Evolutionary conservation across 1,140 invertebrate species (phyloP), one percentile per base, ranked within the genome.

Genomic region (Zelostemma sp.): DNA sequence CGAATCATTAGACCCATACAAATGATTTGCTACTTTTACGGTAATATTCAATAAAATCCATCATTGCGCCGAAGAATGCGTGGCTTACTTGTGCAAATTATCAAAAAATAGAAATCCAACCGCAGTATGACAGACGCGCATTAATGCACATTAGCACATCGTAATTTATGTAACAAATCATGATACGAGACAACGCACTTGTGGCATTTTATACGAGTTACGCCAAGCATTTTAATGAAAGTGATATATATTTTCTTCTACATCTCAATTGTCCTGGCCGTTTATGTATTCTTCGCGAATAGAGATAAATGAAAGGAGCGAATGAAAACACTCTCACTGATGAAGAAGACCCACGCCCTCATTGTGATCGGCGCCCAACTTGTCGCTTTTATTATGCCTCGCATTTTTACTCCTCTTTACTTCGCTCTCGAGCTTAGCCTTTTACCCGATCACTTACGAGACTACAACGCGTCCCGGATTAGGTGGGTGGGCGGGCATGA

Each of bases 281-380:
- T 28, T 3, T 8, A 28, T 8, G 25, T 28, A n/a, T 12, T 11
- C 35, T 6, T 6, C 11, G 35, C 14, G 2, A 4, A 11, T 11
- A 17, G 40, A 43, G 17, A 43, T 18, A 9, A 38, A 31, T 21
- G 9, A 18, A 35, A 33, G 16, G 43, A 43, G 63, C 49, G 41
- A 33, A 49, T 28, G 47, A 4, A 49, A 28, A 33, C 58, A 40
- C 21, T 21, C n/a, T 47, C 45, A 25, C 41, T 71, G 58, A 71
- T 54, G 62, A 66, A 59, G 55, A 71, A 71, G 68, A 66, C 68
- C 68, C 63, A 71, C 68, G 68, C 68, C 63, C 63, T 72, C 63
- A 67, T 72, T 72, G 68, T 64, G 56, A 43, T 67, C 66, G 58
- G 58, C 68, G 56, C 47, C 63, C 55, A 66, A 67, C 68, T 71